Evolutionary conservation across 2,797 vertebrate genomes (phyloP).

Genomic region (Gallinago nigripennis): DNA sequence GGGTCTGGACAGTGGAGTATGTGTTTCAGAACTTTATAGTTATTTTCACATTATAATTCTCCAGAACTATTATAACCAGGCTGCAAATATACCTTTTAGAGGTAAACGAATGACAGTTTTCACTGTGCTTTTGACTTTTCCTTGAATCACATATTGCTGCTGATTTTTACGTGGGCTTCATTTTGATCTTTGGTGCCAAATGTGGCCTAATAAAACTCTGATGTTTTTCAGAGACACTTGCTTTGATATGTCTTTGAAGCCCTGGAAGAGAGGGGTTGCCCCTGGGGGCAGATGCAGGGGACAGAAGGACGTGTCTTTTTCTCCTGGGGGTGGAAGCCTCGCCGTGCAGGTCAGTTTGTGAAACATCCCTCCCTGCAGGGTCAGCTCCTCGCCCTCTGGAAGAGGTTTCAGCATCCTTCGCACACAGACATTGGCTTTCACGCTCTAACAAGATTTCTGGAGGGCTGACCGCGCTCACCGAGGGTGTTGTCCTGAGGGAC

Average conservation of each 20-base stretch:
- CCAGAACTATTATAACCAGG: neutral
- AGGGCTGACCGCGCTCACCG: neutral
- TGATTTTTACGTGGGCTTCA: neutral
- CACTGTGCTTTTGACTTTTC: neutral
- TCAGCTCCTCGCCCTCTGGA: neutral
- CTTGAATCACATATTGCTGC: neutral
- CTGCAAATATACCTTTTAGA: neutral
- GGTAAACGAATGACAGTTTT: neutral
- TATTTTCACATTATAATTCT: neutral
- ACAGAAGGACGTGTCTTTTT: neutral
- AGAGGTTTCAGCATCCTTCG: neutral
- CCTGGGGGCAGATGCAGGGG: neutral
- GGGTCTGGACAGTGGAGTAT: neutral
- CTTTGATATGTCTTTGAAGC: neutral
- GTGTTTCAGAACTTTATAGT: neutral
- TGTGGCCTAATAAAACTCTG: neutral
- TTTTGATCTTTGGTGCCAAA: neutral
- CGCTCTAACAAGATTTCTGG: constrained; percentile 33
- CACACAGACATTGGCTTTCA: neutral
- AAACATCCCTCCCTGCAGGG: neutral
- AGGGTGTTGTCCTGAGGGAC: neutral
- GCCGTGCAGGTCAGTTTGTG: neutral
- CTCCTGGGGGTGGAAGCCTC: neutral
- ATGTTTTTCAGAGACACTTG: neutral
- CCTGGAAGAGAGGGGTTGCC: neutral